Evolutionary conservation across 2,888 invertebrate genomes (phyloP).

Genomic region (Mylabris sibirica): DNA sequence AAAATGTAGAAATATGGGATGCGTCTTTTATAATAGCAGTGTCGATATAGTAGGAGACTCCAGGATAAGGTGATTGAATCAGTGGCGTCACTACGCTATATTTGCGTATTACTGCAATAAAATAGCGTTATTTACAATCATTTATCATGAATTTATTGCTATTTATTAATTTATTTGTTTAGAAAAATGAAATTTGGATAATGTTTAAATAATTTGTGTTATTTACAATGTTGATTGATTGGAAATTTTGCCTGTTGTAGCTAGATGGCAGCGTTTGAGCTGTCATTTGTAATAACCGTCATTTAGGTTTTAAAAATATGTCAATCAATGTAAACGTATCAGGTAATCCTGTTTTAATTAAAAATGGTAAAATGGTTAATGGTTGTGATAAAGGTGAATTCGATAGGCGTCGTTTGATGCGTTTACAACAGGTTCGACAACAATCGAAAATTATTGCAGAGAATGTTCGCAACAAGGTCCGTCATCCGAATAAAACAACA

Average conservation of each 20-base stretch:
- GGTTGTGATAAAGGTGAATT: constrained; percentile 67
- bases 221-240: too few relatives aligned
- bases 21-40: too few relatives aligned
- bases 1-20: too few relatives aligned
- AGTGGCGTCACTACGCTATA: too few relatives aligned
- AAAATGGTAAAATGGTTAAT: constrained; percentile 62
- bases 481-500: constrained; percentile 29
- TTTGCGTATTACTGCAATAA: too few relatives aligned
- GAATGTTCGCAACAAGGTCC: constrained; percentile 64
- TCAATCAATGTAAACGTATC: constrained; percentile 69
- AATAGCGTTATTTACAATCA: too few relatives aligned
- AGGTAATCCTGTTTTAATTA: constrained; percentile 65
- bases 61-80: too few relatives aligned
- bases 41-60: too few relatives aligned
- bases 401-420: constrained; percentile 66
- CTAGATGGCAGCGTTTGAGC: background rate
- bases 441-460: constrained; percentile 70
- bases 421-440: constrained; percentile 71
- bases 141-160: too few relatives aligned
- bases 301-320: constrained; percentile 52
- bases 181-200: too few relatives aligned
- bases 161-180: too few relatives aligned
- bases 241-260: background rate
- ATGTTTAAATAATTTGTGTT: too few relatives aligned
- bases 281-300: background rate